A percentile compares a stretch with the other conserved stretches of the same genome.
These are phyloP conservation scores for Suncus etruscus DNA, from an alignment of 2,113 vertebrate species.

Conservation along the genomic window DNA sequence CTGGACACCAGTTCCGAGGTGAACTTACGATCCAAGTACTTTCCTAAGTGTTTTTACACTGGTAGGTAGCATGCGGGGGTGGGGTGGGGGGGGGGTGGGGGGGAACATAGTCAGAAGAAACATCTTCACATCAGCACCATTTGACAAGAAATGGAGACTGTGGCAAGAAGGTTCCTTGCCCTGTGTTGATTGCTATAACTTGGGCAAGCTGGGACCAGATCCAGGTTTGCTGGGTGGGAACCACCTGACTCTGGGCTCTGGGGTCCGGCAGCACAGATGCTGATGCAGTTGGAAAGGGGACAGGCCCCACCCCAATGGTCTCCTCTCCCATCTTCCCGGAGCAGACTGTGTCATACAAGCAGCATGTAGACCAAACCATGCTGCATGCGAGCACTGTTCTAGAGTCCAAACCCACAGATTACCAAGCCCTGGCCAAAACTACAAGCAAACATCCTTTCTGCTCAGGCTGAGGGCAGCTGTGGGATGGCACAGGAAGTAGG, in stretches of 20 bases:
- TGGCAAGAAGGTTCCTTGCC: background rate
- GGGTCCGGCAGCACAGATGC: background rate
- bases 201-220: no score
- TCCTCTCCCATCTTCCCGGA: background rate
- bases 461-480: background rate
- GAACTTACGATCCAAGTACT: background rate
- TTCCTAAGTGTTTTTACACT: background rate
- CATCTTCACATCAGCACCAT: background rate
- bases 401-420: background rate
- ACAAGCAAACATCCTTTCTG: background rate
- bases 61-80: background rate
- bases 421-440: background rate
- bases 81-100: background rate
- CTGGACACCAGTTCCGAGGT: background rate
- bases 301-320: background rate
- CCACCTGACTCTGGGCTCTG: background rate
- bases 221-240: background rate
- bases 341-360: background rate
- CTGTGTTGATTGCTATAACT: no score
- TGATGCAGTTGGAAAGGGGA: background rate
- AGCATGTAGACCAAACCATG: background rate
- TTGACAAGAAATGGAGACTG: conserved; percentile 15
- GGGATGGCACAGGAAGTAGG: background rate
- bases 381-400: background rate
- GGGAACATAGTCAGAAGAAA: conserved; percentile 1